These are phyloP conservation scores for Merluccius polli DNA, from an alignment of 2,797 vertebrate species.

Conservation along the genomic window DNA sequence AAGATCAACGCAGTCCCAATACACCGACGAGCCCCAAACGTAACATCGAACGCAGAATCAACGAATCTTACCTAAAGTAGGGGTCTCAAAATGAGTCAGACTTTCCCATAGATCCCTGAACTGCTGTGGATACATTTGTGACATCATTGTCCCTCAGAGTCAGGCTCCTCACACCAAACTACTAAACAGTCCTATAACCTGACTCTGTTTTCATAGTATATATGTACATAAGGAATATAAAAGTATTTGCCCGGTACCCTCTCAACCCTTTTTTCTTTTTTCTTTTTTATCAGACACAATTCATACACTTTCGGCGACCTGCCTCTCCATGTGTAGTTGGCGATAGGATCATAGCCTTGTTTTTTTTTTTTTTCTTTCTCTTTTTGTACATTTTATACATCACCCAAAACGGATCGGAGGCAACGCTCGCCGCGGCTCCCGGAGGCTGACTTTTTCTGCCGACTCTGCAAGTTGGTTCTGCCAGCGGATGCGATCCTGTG, in stretches of 20 bases:
- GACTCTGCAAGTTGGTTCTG: conserved; percentile 18
- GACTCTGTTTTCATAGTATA: conserved; percentile 56
- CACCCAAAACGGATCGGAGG: conserved; percentile 29
- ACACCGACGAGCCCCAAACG: neutral
- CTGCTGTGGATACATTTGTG: conserved; percentile 73
- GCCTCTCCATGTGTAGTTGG: conserved; percentile 36
- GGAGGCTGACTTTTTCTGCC: neutral
- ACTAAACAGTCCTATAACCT: conserved; percentile 57
- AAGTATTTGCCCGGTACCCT: conserved; percentile 51
- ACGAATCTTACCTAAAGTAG: conserved; percentile 24
- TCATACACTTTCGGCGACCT: conserved; percentile 35
- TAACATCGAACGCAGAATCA: neutral
- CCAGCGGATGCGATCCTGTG: conserved; percentile 27
- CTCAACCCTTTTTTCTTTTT: conserved; percentile 20
- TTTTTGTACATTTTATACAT: conserved; percentile 24
- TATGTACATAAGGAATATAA: conserved; percentile 71
- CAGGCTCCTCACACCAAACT: conserved; percentile 60
- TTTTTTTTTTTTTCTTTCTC: conserved; percentile 34
- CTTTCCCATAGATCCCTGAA: conserved; percentile 53
- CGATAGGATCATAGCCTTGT: conserved; percentile 36
- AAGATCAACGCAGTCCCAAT: neutral
- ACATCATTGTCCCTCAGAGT: conserved; percentile 76
- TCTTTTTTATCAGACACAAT: conserved; percentile 42
- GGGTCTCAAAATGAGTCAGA: neutral
- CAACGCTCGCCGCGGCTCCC: conserved; percentile 38